These are phyloP conservation scores for Vipera ursinii DNA, from an alignment of 2,797 vertebrate species.

Conservation along the genomic window DNA sequence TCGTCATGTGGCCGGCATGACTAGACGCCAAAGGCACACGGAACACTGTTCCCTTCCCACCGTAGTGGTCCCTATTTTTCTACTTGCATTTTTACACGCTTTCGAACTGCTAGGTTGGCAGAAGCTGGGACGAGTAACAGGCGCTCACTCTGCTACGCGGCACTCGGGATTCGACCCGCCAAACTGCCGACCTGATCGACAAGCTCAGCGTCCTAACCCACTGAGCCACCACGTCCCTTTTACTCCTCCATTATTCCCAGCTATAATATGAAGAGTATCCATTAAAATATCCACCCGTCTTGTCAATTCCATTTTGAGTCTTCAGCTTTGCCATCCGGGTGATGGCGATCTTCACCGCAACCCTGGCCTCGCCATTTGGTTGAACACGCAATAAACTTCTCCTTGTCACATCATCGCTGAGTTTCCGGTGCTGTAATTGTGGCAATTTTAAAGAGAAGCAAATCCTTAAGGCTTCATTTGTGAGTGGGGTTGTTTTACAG, in stretches of 20 bases:
- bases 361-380: background rate
- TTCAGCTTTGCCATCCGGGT: background rate
- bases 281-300: background rate
- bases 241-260: background rate
- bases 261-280: background rate
- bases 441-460: background rate
- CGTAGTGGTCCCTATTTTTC: no score
- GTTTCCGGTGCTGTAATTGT: background rate
- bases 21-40: no score
- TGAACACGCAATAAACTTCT: background rate
- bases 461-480: background rate
- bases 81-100: no score
- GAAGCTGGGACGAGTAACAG: no score
- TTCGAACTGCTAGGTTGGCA: no score
- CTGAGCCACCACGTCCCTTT: no score
- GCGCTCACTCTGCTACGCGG: no score
- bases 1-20: no score
- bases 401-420: background rate
- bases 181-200: no score
- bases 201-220: no score
- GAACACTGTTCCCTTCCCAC: no score
- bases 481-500: background rate
- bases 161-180: no score
- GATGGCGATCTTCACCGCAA: background rate
- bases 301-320: background rate